Evolutionary conservation across 2,797 vertebrate species (phyloP).

Genomic region (Chlorospingus semifuscus): DNA sequence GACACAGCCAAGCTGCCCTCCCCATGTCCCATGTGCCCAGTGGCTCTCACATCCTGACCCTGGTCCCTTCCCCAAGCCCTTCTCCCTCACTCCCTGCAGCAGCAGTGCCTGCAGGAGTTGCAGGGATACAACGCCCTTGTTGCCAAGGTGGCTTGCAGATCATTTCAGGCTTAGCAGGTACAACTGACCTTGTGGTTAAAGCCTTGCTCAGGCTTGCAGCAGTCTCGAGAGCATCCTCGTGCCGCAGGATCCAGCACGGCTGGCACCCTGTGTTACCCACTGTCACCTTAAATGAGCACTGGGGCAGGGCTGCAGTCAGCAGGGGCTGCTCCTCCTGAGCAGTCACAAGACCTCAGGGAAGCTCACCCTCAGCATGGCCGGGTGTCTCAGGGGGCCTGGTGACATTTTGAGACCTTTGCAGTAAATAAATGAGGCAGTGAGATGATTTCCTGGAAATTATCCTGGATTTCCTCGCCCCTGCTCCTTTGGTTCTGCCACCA

Average conservation of each 20-base stretch:
- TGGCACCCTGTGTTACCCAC: neutral
- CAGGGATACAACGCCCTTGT: neutral
- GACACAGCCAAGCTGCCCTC: neutral
- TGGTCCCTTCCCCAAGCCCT: neutral
- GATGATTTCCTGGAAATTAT: neutral
- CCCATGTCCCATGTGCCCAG: rapidly evolving
- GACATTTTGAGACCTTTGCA: neutral
- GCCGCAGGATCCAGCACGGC: rapidly evolving
- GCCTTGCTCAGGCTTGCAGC: neutral
- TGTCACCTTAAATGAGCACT: neutral
- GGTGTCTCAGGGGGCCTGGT: rapidly evolving
- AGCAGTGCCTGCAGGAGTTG: neutral
- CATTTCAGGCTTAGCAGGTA: neutral
- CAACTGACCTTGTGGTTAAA: neutral
- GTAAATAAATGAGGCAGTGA: neutral
- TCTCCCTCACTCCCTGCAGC: neutral
- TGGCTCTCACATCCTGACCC: rapidly evolving
- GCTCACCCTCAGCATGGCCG: rapidly evolving
- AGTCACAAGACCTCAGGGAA: neutral
- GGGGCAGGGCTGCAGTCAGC: neutral
- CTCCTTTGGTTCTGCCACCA: neutral
- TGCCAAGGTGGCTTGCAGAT: neutral
- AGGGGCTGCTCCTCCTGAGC: neutral
- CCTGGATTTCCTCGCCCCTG: neutral
- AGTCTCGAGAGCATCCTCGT: neutral